A percentile compares a stretch with the other conserved stretches of the same genome.
Evolutionary conservation across 2,797 vertebrate species (phyloP).

Genomic region (Anguilla megastoma): DNA sequence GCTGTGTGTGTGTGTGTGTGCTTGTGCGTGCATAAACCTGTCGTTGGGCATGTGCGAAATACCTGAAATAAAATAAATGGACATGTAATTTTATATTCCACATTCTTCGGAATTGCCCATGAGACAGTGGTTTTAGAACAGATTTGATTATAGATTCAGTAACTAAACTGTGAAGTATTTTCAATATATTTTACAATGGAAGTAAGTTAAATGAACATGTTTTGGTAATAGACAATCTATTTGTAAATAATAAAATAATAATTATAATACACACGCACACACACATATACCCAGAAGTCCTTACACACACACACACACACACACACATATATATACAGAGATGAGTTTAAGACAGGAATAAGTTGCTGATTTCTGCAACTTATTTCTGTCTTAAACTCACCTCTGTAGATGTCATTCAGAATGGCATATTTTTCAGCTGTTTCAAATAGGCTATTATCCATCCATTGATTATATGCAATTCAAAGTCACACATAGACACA

Average conservation of each 20-base stretch:
- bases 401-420: too few relatives aligned
- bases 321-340: too few relatives aligned
- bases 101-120: too few relatives aligned
- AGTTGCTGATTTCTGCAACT: too few relatives aligned
- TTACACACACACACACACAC: too few relatives aligned
- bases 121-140: not conserved
- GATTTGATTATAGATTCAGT: not conserved
- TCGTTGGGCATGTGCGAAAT: not conserved
- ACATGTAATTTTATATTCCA: too few relatives aligned
- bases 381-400: not conserved
- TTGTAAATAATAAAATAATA: too few relatives aligned
- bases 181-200: not conserved
- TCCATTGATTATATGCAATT: not conserved
- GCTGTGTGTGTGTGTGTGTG: not conserved
- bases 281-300: too few relatives aligned
- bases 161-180: not conserved
- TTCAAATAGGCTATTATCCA: not conserved
- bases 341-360: too few relatives aligned
- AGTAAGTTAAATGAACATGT: not conserved
- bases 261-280: too few relatives aligned
- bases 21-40: not conserved
- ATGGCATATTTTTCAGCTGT: not conserved
- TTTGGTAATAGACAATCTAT: not conserved
- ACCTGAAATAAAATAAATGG: not conserved
- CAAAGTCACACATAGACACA: conserved; percentile 6